Base-by-base conservation (phyloP, 1,140 invertebrate species). In the Drosophila carrolli region DNA sequence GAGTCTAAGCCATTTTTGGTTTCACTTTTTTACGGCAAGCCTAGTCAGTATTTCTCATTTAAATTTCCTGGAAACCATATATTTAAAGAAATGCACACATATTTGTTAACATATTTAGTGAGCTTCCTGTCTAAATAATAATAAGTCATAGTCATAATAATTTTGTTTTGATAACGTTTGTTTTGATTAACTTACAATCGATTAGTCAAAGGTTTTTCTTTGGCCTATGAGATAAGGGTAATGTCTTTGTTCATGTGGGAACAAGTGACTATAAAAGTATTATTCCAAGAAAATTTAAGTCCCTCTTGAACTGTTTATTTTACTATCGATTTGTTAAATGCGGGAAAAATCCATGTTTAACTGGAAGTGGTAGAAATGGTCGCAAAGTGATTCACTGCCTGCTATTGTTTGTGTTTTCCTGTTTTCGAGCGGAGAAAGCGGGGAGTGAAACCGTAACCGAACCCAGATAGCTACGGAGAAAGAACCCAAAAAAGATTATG, bases 401-500 rank as follows among this genome's bases (percentile, higher is more conserved):
- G 67, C 43, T 14, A 16, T 7, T 70, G 67, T 14, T 27, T 55
- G 53, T 38, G 40, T 68, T 54, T 54, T 40, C 35, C 19, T 29
- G 16, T 54, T 32, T 19, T 27, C 14, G 29, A n/a, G 43, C 1
- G 38, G 65, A 71, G 67, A 71, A 70, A 71, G 67, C 50, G 67
- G 51, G 35, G 51, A 67, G 60, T 37, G 58, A 48, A 63, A 48
- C 66, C 63, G 66, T 54, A 70, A 44, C 40, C 62, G 48, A 67
- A 38, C 38, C 60, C 60, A 68, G 65, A 71, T 55, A 29, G 63
- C 56, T 16, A 19, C 62, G 16, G 23, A 56, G 66, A 47, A 56
- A 71, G 65, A 71, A 71, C 65, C 61, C 63, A 37, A 66, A 70
- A 67, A 71, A 68, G 63, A 68, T 55, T 68, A 37, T 32, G 63